These are phyloP conservation scores for Myodes glareolus DNA, from an alignment of 2,113 vertebrate genomes.

Conservation along the genomic window DNA sequence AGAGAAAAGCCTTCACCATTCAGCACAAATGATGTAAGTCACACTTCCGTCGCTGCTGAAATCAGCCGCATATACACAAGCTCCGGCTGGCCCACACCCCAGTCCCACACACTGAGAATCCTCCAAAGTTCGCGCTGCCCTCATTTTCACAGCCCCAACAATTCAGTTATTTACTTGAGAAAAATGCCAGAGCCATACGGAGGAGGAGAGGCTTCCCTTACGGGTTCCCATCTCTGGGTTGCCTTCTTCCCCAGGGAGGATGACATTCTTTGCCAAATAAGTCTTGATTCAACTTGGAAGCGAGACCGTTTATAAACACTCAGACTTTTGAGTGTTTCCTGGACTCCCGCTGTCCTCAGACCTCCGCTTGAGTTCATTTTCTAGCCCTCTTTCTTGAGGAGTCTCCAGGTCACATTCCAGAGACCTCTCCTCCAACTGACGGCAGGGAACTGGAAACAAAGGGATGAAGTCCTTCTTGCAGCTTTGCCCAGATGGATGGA, in stretches of 20 bases:
- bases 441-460: background rate
- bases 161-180: slow-evolving; percentile 27
- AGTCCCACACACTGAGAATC: background rate
- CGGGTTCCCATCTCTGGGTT: background rate
- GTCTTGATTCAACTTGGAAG: slow-evolving; percentile 31
- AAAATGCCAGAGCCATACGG: slow-evolving; percentile 32
- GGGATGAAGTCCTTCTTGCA: background rate
- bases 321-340: background rate
- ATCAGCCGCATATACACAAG: background rate
- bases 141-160: background rate
- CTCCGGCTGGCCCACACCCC: background rate
- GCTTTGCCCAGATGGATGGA: background rate
- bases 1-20: background rate
- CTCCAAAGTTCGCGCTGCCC: background rate
- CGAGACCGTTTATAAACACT: background rate
- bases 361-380: background rate
- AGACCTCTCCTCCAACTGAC: background rate
- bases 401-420: background rate
- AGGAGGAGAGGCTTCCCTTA: background rate
- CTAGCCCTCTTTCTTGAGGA: background rate
- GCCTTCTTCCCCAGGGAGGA: background rate
- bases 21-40: background rate
- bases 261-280: slow-evolving; percentile 55
- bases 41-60: background rate
- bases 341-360: background rate